Evolutionary conservation across 2,888 invertebrate genomes (phyloP), one percentile per base, ranked within the genome.

Genomic region (Globia sparganii): DNA sequence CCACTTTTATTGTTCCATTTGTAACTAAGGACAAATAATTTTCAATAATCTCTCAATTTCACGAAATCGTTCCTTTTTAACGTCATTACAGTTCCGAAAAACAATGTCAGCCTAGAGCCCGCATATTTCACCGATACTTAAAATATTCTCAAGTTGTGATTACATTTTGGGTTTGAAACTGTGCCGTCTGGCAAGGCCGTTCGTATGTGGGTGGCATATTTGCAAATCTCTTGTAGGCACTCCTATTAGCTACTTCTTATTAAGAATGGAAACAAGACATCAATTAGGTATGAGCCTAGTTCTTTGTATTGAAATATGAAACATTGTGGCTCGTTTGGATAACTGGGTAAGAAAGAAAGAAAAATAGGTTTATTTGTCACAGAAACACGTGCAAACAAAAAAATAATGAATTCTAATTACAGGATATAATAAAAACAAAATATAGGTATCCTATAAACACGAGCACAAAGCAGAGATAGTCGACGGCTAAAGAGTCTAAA

Each of bases 181-280:
- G 64, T 64, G 49, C 31, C 28, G 49, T 40, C 58, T 59, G 13
- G 0, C 72, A 80, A 84, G 80, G 83, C 49, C 67, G 53, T 71
- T 13, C 13, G 15, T 59, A 28, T 72, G 82, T 83, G 59, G 84
- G 84, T 73, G 40, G 76, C 11, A 58, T 69, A 80, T 84, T 76
- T 80, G 70, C 83, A 77, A 83, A 73, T 72, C 72, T 67, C 34
- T 58, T 13, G 49, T 78, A 56, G 49, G 70, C 40, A 56, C 15
- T 28, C 61, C 62, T 64, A 34, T 72, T 61, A 83, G 75, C 72
- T 76, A 76, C 65, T 72, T 53, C 70, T 34, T 80, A 76, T 72
- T 73, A 76, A 28, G 72, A 64, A 40, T 70, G 46, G 69, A 66
- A 80, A 80, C 70, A 70, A 67, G 66, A 70, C 61, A 75, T 69